Evolutionary conservation across 2,113 vertebrate species (phyloP), one percentile per base, ranked within the genome.

Genomic region (Notarius quadriscutis): DNA sequence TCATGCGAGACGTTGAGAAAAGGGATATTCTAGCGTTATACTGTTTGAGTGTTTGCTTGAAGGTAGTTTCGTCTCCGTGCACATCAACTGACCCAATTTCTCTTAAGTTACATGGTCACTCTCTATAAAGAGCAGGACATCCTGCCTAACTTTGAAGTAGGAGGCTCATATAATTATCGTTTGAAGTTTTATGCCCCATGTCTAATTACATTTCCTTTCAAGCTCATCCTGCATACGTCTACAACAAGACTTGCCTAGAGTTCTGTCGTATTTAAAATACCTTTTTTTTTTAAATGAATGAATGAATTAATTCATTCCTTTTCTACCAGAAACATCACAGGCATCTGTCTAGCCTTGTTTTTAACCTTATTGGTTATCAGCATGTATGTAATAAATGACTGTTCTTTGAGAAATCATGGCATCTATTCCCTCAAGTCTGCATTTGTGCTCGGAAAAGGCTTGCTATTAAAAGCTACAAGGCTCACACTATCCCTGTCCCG

Each of bases 201-300:
- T 85, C 84, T 88, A 89, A 86, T 89, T 79, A 67, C 74, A 62
- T 62, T 85, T 82, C 85, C 83, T 58, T 84, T 63, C 69, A 51
- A 14, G 62, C 30, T 83, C 34, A 65, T 51, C 60, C 81, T 30
- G 57, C 4, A 41, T 62, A 41, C 60, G 27, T 20, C 41, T 81
- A 50, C 12, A 27, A 48, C 27, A 6, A 62, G 27, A 25, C 55
- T 18, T 80, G 14, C 30, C 12, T 6, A 53, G 14, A 57, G 53
- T n/a, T 80, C 30, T 17, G 2, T 78, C 22, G 7, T 27, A 77
- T 41, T 77, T 2, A 77, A 48, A 77, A 25, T 78, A 14, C 48
- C 5, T 78, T 69, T 27, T 67, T 1, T 17, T 27, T 10, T 69
- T n/a, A 10, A n/a, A 14, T 14, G 12, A 78, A 78, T 55, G 1